phyloP scores from a whole-genome alignment of 2,797 vertebrate species.

The Coracias cyanogaster region DNA sequence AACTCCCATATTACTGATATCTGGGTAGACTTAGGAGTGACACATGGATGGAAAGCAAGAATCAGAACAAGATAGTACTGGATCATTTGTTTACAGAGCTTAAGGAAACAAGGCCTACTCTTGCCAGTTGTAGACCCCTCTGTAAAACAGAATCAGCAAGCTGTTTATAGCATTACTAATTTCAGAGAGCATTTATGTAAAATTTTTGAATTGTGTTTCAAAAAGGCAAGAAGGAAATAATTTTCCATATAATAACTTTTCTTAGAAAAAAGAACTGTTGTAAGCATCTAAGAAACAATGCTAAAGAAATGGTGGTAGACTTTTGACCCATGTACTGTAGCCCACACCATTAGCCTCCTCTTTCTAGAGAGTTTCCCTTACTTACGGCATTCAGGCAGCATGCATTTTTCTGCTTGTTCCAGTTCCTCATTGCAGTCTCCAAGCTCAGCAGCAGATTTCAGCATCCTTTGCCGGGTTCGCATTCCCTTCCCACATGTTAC shows the following conservation, averaged over 20 bases:
- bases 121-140: not conserved
- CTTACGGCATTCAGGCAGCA: conserved; percentile 98
- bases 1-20: not conserved
- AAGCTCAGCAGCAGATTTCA: conserved; percentile 95
- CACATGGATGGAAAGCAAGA: not conserved
- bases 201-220: not conserved
- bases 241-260: not conserved
- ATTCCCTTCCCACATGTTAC: conserved; percentile 95
- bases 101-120: not conserved
- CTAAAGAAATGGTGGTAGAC: not conserved
- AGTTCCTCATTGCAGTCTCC: conserved; percentile 97
- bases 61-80: not conserved
- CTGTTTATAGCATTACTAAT: not conserved
- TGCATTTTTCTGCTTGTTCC: conserved; percentile 98
- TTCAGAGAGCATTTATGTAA: not conserved
- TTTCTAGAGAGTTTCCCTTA: not conserved
- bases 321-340: not conserved
- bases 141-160: not conserved
- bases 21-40: not conserved
- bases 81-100: not conserved
- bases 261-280: not conserved
- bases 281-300: not conserved
- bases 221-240: not conserved
- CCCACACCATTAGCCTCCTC: not conserved
- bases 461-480: conserved; percentile 89